A percentile compares a stretch with the other conserved stretches of the same genome.
These are phyloP conservation scores for Neomonachus schauinslandi DNA, from an alignment of 2,113 vertebrate species.

Conservation along the genomic window DNA sequence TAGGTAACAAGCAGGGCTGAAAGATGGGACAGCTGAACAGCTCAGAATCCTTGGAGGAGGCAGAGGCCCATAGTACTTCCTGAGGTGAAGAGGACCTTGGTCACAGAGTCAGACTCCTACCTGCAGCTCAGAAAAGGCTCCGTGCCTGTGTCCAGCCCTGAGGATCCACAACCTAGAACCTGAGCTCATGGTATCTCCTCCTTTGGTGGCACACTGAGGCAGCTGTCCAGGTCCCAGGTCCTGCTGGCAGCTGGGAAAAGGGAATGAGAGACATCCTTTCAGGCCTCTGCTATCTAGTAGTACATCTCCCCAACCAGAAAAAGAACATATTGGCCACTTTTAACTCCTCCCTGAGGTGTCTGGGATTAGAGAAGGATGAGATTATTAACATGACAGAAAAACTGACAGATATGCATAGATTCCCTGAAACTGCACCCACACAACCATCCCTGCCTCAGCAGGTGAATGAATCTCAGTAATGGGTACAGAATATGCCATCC, in stretches of 20 bases:
- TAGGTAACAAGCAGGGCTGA: background rate
- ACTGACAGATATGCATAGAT: background rate
- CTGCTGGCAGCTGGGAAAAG: background rate
- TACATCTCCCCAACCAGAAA: background rate
- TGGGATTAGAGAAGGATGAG: background rate
- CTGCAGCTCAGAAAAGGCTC: slow-evolving; percentile 51
- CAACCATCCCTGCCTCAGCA: background rate
- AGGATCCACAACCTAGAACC: background rate
- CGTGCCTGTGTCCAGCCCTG: rapidly evolving
- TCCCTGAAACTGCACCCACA: background rate
- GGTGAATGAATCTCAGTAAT: background rate
- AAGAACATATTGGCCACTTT: background rate
- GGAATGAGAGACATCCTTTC: background rate
- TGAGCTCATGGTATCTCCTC: background rate
- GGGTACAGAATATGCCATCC: background rate
- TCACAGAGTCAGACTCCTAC: background rate
- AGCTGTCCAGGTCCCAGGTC: background rate
- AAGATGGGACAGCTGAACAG: background rate
- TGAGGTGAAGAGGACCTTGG: background rate
- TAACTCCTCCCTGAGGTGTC: background rate
- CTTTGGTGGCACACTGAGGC: background rate
- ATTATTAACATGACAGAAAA: background rate
- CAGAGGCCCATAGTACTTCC: background rate
- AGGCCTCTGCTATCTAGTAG: background rate
- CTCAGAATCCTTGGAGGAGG: background rate